Percentiles rank a stretch among this genome's conserved stretches.
These are phyloP conservation scores for Corydoras sp. DNA, from an alignment of 2,113 vertebrate genomes.

Conservation along the genomic window DNA sequence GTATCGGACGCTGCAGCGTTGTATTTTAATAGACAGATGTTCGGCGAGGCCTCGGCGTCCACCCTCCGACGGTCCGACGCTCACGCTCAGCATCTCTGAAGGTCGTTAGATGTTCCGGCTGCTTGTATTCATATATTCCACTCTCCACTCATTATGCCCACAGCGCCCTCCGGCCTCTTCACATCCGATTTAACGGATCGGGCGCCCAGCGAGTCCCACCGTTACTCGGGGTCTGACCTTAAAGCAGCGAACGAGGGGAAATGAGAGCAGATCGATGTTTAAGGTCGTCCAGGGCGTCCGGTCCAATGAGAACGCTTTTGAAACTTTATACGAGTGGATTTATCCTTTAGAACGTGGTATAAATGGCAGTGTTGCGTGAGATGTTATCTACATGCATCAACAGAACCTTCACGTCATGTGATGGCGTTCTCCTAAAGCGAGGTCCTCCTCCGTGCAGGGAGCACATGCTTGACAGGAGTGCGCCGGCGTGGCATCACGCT, in stretches of 20 bases:
- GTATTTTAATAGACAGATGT: conserved; percentile 18
- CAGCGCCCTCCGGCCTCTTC: conserved; percentile 15
- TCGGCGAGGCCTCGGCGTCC: background rate
- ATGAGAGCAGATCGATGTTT: conserved; percentile 18
- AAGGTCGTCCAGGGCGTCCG: background rate
- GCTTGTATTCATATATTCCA: conserved; percentile 30
- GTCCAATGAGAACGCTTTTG: background rate
- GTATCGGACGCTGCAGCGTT: background rate
- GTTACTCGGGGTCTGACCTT: conserved; percentile 25
- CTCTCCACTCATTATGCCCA: conserved; percentile 26
- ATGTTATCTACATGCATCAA: too few species aligned
- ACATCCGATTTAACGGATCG: conserved; percentile 35
- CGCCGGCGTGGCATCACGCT: conserved; percentile 5
- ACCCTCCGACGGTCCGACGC: conserved; percentile 4
- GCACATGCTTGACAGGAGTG: background rate
- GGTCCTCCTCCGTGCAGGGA: conserved; percentile 10
- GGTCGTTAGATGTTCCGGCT: conserved; percentile 54
- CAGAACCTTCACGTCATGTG: too few species aligned
- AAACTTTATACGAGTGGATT: background rate
- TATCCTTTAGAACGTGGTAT: background rate
- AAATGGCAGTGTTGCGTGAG: too few species aligned
- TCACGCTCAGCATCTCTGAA: conserved; percentile 33
- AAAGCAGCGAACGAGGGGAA: conserved; percentile 21
- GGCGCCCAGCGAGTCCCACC: background rate
- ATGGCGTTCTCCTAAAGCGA: background rate